phyloP scores from a whole-genome alignment of 1,140 invertebrate species.

The Bombus balteatus region DNA sequence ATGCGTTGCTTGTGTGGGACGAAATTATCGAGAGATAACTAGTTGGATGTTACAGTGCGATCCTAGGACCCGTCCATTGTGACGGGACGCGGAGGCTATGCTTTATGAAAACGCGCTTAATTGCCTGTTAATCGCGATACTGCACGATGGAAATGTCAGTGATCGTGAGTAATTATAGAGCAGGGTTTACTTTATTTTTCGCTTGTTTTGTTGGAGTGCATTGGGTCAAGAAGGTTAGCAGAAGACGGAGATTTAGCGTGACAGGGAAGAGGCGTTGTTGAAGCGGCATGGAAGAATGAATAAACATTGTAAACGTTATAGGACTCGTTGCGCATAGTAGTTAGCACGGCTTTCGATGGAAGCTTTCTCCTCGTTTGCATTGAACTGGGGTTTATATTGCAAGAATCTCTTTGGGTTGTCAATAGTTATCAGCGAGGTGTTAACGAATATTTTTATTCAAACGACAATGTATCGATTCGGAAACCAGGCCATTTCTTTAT shows the following conservation, averaged over 20 bases:
- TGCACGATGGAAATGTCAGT: not conserved
- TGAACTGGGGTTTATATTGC: not conserved
- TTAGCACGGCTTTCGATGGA: not conserved
- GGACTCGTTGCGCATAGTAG: not conserved
- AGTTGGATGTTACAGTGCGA: not conserved
- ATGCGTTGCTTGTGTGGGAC: slow-evolving; percentile 8
- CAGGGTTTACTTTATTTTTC: not conserved
- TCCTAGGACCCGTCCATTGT: slow-evolving; percentile 11
- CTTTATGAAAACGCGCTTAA: slow-evolving; percentile 17
- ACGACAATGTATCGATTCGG: too few species aligned
- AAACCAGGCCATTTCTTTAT: too few species aligned
- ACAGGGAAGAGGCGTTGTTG: not conserved
- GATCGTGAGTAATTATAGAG: not conserved
- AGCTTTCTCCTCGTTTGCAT: not conserved
- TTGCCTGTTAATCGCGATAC: slow-evolving; percentile 24
- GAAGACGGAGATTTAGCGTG: not conserved
- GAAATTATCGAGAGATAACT: slow-evolving; percentile 49
- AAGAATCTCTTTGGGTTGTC: too few species aligned
- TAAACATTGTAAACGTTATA: not conserved
- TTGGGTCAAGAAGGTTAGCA: not conserved
- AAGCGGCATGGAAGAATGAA: not conserved
- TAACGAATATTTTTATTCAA: too few species aligned
- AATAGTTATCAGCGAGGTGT: too few species aligned
- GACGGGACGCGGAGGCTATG: not conserved
- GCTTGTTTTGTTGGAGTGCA: not conserved